Percentiles rank a stretch among this genome's conserved stretches.
Conservation (phyloP, 1,140 invertebrate genomes). For the Lycorma delicatula region DNA sequence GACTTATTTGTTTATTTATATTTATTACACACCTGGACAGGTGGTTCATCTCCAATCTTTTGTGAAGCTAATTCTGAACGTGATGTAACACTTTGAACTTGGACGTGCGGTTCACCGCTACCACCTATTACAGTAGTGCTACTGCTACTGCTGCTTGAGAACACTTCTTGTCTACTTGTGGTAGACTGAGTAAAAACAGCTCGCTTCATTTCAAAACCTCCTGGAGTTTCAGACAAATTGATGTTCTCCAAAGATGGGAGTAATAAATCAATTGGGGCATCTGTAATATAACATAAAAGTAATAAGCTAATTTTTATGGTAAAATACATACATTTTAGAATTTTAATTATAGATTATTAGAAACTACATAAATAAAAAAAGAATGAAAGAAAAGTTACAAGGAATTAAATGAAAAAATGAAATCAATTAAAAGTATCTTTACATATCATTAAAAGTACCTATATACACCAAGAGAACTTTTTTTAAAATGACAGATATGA, state of each 20-base stretch:
- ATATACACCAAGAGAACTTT: too few species aligned
- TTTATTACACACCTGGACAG: slow-evolving; percentile 27
- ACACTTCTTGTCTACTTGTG: slow-evolving; percentile 31
- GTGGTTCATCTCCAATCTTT: slow-evolving; percentile 32
- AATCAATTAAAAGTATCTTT: too few species aligned
- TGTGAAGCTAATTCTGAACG: slow-evolving; percentile 33
- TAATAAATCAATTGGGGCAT: slow-evolving; percentile 16
- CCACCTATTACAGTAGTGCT: slow-evolving; percentile 15
- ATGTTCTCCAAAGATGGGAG: slow-evolving; percentile 15
- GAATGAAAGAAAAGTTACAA: too few species aligned
- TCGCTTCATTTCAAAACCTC: slow-evolving; percentile 37
- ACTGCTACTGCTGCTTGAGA: background rate
- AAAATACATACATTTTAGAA: too few species aligned
- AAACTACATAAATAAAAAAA: too few species aligned
- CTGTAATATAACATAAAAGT: slow-evolving; percentile 12
- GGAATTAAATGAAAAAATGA: too few species aligned
- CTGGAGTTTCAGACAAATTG: slow-evolving; percentile 16
- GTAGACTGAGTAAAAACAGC: slow-evolving; percentile 40
- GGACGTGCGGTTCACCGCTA: slow-evolving; percentile 32
- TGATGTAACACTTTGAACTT: slow-evolving; percentile 36
- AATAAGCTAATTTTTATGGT: background rate
- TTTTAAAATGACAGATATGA: too few species aligned
- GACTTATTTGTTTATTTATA: slow-evolving; percentile 5
- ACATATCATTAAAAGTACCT: too few species aligned
- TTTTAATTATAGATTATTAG: too few species aligned